Evolutionary conservation across 2,888 invertebrate genomes (phyloP).

Genomic region (Dasysyrphus tricinctus): DNA sequence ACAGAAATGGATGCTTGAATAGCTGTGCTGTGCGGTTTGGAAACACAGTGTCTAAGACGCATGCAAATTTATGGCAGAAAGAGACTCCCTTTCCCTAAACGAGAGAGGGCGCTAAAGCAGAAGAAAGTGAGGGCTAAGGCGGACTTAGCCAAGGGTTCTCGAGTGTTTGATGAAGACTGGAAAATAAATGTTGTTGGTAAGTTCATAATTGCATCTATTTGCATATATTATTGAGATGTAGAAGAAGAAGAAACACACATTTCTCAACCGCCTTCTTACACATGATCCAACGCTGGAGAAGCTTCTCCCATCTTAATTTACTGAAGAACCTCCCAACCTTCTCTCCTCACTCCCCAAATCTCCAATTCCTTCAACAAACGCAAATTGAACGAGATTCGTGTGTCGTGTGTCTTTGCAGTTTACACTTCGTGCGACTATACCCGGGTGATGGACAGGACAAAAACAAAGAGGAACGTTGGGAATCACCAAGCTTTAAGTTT

Average conservation of each 20-base stretch:
- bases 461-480: constrained; percentile 37
- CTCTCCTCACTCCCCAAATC: neutral
- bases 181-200: constrained; percentile 75
- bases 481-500: constrained; percentile 61
- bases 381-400: constrained; percentile 50
- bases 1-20: constrained; percentile 48
- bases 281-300: neutral
- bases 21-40: constrained; percentile 52
- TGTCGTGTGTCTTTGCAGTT: constrained; percentile 23
- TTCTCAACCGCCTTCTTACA: neutral
- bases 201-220: constrained; percentile 76
- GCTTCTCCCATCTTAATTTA: neutral
- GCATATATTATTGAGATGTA: constrained; percentile 70
- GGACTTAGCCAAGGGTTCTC: constrained; percentile 16
- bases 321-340: neutral
- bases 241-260: constrained; percentile 66
- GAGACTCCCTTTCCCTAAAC: constrained; percentile 11
- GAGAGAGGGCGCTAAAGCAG: neutral
- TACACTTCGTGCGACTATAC: constrained; percentile 30
- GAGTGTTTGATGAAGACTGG: constrained; percentile 70
- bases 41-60: constrained; percentile 65
- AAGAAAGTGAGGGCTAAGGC: neutral
- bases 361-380: neutral
- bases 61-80: constrained; percentile 65
- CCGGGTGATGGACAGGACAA: constrained; percentile 29